phyloP scores from a whole-genome alignment of 2,888 invertebrate genomes.

The Phasia obesa region DNA sequence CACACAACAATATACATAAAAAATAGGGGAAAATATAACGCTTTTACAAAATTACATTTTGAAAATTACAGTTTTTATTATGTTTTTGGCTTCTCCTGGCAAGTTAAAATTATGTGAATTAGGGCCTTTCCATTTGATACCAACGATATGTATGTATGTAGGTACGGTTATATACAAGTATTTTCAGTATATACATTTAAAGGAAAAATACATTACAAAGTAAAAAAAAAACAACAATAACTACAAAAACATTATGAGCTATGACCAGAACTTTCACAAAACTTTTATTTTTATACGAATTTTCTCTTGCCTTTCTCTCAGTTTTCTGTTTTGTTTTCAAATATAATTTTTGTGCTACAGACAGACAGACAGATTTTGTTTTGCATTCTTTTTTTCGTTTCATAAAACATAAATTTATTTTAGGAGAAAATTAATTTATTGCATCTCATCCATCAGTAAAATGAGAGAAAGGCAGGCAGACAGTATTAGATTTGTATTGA shows the following conservation, averaged over 20 bases:
- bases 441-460: background rate
- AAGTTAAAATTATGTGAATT: too few relatives aligned
- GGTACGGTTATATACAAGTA: background rate
- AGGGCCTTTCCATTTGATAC: too few relatives aligned
- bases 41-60: too few relatives aligned
- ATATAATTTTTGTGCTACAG: conserved; percentile 33
- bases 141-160: background rate
- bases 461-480: background rate
- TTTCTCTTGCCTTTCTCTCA: conserved; percentile 56
- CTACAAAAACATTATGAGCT: background rate
- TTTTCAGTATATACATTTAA: background rate
- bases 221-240: conserved; percentile 18
- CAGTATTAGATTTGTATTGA: too few relatives aligned
- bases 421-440: conserved; percentile 6
- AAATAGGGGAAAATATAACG: too few relatives aligned
- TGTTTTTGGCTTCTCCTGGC: too few relatives aligned
- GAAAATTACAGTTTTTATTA: too few relatives aligned
- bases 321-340: conserved; percentile 25
- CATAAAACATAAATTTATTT: conserved; percentile 1
- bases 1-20: too few relatives aligned
- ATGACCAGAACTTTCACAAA: conserved; percentile 67
- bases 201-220: conserved; percentile 36
- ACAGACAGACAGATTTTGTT: conserved; percentile 3
- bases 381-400: background rate
- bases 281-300: conserved; percentile 49